A percentile compares a stretch with the other conserved stretches of the same genome.
phyloP scores from a whole-genome alignment of 2,797 vertebrate genomes.

The Mus minutoides region DNA sequence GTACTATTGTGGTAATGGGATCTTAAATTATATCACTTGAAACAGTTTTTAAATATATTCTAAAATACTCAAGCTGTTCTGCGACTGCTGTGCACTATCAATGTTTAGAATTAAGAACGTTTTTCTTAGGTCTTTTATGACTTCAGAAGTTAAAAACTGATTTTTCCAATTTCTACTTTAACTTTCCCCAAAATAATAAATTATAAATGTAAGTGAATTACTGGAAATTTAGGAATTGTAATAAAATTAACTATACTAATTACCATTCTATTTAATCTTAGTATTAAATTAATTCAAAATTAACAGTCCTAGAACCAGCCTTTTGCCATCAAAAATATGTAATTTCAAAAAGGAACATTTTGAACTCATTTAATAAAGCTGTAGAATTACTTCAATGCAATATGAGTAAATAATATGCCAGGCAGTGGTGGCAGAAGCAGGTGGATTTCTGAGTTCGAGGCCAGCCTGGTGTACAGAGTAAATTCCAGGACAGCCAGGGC shows the following conservation, averaged over 20 bases:
- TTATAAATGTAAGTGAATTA: slow-evolving; percentile 22
- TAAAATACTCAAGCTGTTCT: background rate
- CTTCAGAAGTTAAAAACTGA: slow-evolving; percentile 15
- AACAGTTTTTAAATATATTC: background rate
- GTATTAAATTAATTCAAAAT: background rate
- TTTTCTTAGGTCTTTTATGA: background rate
- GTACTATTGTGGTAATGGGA: background rate
- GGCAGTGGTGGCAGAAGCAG: no score
- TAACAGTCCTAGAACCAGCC: background rate
- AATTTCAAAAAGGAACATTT: slow-evolving; percentile 2
- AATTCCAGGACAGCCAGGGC: no score
- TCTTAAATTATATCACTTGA: background rate
- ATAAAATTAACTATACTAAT: background rate
- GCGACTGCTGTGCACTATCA: background rate
- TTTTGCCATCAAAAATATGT: background rate
- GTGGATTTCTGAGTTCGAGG: no score
- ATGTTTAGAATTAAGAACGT: background rate
- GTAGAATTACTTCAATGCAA: background rate
- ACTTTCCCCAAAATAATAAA: slow-evolving; percentile 1
- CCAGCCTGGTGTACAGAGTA: no score
- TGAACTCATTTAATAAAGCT: background rate
- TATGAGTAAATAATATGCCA: background rate
- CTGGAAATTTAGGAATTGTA: slow-evolving; percentile 23
- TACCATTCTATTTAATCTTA: background rate
- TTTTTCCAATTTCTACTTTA: slow-evolving; percentile 5